These are phyloP conservation scores for Phocoena sinus DNA, from an alignment of 2,113 vertebrate genomes.

Conservation along the genomic window DNA sequence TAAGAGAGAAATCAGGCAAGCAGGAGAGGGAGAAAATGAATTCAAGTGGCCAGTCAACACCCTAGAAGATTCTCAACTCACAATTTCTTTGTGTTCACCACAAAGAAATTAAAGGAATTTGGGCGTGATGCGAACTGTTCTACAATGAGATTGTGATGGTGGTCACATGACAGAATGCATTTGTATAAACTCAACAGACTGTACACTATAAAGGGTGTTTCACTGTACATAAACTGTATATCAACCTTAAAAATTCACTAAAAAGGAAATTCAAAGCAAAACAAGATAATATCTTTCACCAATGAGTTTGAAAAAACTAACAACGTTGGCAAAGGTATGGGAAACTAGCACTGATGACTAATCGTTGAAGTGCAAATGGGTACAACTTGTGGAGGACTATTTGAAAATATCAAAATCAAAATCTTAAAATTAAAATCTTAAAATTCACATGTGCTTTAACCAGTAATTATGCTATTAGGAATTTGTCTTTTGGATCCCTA, in stretches of 20 bases:
- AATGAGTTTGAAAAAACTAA: background rate
- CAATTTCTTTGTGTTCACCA: too few relatives aligned
- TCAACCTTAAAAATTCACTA: background rate
- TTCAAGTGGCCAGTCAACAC: background rate
- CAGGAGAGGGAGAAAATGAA: background rate
- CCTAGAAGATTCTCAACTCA: background rate
- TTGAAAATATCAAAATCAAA: slow-evolving; percentile 18
- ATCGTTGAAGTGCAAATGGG: background rate
- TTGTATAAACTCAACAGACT: background rate
- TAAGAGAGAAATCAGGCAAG: background rate
- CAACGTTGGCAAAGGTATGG: background rate
- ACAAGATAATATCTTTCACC: background rate
- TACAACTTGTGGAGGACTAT: background rate
- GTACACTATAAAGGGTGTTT: background rate
- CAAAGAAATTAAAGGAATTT: background rate
- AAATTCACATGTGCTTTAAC: background rate
- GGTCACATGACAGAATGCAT: background rate
- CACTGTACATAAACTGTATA: background rate
- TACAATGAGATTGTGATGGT: background rate
- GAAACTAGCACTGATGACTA: background rate
- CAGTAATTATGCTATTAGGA: background rate
- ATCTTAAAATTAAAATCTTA: background rate
- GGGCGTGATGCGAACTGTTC: background rate
- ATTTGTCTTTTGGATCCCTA: background rate
- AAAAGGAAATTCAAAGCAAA: background rate